Evolutionary conservation across 1,140 invertebrate genomes (phyloP), one percentile per base, ranked within the genome.

Genomic region (Zaprionus inermis): DNA sequence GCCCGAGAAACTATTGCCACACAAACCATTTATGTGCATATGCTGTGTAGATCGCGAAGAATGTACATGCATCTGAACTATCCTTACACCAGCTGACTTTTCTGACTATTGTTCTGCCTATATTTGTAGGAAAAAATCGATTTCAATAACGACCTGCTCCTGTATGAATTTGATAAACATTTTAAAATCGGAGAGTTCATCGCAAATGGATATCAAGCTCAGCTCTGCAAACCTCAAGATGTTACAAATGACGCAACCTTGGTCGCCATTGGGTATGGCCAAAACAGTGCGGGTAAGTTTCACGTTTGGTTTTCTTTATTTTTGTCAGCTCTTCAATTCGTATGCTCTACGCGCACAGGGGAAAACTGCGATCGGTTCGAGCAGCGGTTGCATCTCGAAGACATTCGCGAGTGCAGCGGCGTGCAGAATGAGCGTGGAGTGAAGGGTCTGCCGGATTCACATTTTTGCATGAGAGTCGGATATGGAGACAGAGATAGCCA

Each of bases 401-500:
- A 24, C 0, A 2, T 10, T 1, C 9, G 3, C 3, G 16, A 20
- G 14, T 68, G 65, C 24, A 5, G 16, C 5, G 4, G 3, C 5
- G 28, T 57, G 32, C n/a, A 52, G 2, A 14, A 55, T 10, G 14
- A 16, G 12, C 22, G n/a, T n/a, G 22, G 1, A 5, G 16, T 61
- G 12, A 1, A 28, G 5, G 38, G 14, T 6, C 34, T 76, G 1
- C 11, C 22, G 0, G 11, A 9, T 1, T 49, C 20, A 2, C 69
- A 81, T 36, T 34, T 74, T 1, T 81, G 70, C 0, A 9, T 70
- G 18, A 20, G 10, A 49, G 44, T 49, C 44, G 18, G 44, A 28
- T 11, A 18, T 9, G n/a, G 10, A 12, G 24, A 5, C 24, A 1
- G 24, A 4, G 0, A 0, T 2, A 1, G 7, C 1, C 0, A 1